phyloP scores from a whole-genome alignment of 2,113 vertebrate genomes.

The Pachypanchax playfairii region DNA sequence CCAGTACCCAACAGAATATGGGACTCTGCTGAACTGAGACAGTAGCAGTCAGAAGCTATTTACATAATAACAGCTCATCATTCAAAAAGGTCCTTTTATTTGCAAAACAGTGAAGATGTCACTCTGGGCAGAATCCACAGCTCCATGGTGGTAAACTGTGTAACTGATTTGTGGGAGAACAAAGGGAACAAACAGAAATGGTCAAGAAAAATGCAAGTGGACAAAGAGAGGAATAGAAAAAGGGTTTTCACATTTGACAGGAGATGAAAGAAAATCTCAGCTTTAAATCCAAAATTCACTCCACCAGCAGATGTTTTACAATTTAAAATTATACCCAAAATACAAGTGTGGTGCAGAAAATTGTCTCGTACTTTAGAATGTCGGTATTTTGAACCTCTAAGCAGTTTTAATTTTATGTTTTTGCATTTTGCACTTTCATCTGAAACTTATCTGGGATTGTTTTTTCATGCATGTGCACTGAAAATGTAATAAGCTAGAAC shows the following conservation, averaged over 20 bases:
- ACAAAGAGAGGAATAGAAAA: conserved; percentile 19
- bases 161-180: not conserved
- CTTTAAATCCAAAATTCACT: conserved; percentile 16
- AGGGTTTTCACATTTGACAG: not conserved
- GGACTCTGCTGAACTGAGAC: conserved; percentile 84
- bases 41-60: conserved; percentile 89
- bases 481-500: not conserved
- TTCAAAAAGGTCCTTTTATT: conserved; percentile 90
- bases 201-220: conserved; percentile 13
- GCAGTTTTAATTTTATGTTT: conserved; percentile 14
- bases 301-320: not conserved
- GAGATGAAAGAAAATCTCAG: conserved; percentile 6
- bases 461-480: not conserved
- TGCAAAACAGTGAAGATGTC: conserved; percentile 95
- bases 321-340: conserved; percentile 39
- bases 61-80: conserved; percentile 96
- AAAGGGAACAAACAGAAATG: not conserved
- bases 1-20: conserved; percentile 78
- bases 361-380: conserved; percentile 24
- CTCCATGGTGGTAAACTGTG: conserved; percentile 81
- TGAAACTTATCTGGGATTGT: conserved; percentile 21
- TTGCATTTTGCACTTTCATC: conserved; percentile 28
- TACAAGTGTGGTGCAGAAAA: conserved; percentile 18
- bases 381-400: conserved; percentile 2
- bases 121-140: conserved; percentile 84